Evolutionary conservation across 2,888 invertebrate genomes (phyloP), one percentile per base, ranked within the genome.

Genomic region (Tenthredo distinguenda): DNA sequence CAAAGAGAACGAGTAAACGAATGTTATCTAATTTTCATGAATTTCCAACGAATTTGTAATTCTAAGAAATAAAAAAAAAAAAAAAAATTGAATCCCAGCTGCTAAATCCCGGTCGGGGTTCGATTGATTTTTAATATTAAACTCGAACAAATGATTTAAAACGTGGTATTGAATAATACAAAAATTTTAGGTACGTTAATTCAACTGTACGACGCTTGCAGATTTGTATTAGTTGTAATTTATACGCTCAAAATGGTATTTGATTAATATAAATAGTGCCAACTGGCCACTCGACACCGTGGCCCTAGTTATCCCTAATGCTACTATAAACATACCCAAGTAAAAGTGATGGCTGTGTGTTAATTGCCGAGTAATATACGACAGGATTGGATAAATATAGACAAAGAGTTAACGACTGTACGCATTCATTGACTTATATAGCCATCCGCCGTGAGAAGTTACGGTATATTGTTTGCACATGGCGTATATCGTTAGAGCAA

Each of bases 401-500:
- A 81, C 81, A 62, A 81, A 81, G 58, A 58, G 81, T 81, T 81
- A 81, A 62, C 62, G 81, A 31, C 81, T 37, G 81, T 62, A 50
- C 58, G 62, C 81, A 62, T 81, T 62, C 40, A 81, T 43, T 74
- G 72, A 21, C 43, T 18, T 81, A 81, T 81, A 62, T 62, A 62
- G 12, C 7, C 15, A 12, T 18, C 68, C 68, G 34, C 2, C 31
- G 68, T 26, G 68, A 68, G 26, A 34, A 68, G 34, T 18, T 18
- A 37, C 37, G 71, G 71, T 18, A 71, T 71, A 50, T 34, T 31
- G 34, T 55, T 79, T 79, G 55, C 58, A 7, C n/a, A 31, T 4
- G 34, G 55, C 43, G 18, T 58, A 31, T 74, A 26, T 43, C 72
- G 40, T 21, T 40, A 77, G 15, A 77, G 31, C 77, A 50, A 50